Evolutionary conservation across 2,797 vertebrate species (phyloP), one percentile per base, ranked within the genome.

Genomic region (Xiphorhynchus erythropygius): DNA sequence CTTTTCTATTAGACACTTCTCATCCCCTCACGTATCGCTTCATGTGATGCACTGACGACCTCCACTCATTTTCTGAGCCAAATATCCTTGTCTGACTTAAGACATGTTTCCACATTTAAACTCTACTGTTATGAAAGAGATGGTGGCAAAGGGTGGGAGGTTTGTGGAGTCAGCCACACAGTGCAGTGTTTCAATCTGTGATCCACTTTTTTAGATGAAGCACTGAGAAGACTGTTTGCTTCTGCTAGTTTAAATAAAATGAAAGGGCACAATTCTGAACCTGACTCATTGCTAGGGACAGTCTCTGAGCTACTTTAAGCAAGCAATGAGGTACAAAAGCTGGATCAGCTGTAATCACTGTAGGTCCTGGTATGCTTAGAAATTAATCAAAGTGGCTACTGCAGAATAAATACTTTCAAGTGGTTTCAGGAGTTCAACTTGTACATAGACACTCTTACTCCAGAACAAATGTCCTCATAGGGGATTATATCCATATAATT

Each of bases 71-170:
- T 87, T 56, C 33, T 19, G 52, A 92, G 47, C 52, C 67, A 91
- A 68, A 77, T 83, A 85, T 68, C 94, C 86, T 87, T 55, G 19
- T 50, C 56, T 83, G 90, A 87, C 88, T 86, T 60, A 30, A 41
- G 60, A 90, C 53, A 62, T n/a, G 46, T 50, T 92, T 83, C 82
- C 68, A 83, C 65, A 67, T 87, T 96, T 92, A 94, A 89, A 80
- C 75, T 47, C 30, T 5, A 17, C 37, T 44, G 78, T 84, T 83
- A 74, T 3, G 50, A 87, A 90, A 82, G 93, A 69, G 78, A 28
- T 18, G 28, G 68, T 93, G 55, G 78, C 64, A 92, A 81, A 63
- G 60, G 41, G 86, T 80, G 55, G 86, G 80, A 90, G 88, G 55
- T 92, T 21, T 47, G 53, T 53, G 50, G 65, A 88, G 60, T 57